Base-by-base conservation (phyloP, 2,113 vertebrate species). In the Elachura formosa region DNA sequence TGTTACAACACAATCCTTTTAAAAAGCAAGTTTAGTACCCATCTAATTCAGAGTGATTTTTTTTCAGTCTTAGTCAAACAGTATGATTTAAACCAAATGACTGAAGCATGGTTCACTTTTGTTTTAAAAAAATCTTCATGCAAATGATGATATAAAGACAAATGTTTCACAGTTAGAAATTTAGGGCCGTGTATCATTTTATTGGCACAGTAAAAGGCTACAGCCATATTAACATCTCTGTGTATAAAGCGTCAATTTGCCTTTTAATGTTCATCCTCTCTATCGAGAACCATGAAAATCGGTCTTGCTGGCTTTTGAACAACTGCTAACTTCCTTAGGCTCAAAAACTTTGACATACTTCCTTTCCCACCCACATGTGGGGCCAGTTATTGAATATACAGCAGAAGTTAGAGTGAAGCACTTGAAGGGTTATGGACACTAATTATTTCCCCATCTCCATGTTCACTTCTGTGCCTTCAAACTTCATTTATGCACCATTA, bases 131-230 rank as follows among this genome's bases (percentile, higher is more conserved):
- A 69, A 41, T 33, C 25, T 87, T 81, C 61, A 56, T 25, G 40
- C 29, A 89, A 90, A 89, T 26, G 10, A 63, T 34, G 29, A 81
- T 17, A 90, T 38, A 82, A 94, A 96, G 80, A 45, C 61, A 90
- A 91, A 78, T 48, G 51, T 62, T 89, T 84, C 83, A 54, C 40
- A 72, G 40, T 45, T 91, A 68, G 31, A 75, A 81, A 96, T 90
- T 78, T 84, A 93, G 26, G 56, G 52, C 3, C 2, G 1, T 41
- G 16, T 78, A 78, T 64, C 56, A 74, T 88, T 95, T 93, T 78
- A 94, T 3, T 81, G 56, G 93, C 40, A 90, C 45, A 75, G 33
- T 87, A 94, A 96, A 91, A 93, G 18, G n/a, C 76, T 84, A 59
- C 5, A 78, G 69, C 72, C 56, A 54, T 49, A 49, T 84, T 84